Evolutionary conservation across 2,797 vertebrate species (phyloP).

Genomic region (Karalla daura): DNA sequence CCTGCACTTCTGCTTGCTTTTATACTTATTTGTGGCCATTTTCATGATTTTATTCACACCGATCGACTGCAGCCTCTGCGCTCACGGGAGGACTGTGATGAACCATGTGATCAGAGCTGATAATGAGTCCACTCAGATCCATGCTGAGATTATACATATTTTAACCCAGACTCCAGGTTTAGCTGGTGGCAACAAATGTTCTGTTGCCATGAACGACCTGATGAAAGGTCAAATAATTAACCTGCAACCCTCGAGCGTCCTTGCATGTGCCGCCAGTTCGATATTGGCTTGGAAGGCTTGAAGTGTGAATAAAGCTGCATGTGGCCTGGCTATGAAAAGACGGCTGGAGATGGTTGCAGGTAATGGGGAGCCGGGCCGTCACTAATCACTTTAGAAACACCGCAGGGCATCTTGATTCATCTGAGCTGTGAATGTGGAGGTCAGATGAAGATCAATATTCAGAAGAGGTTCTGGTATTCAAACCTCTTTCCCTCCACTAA

Average conservation of each 20-base stretch:
- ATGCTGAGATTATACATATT: no score
- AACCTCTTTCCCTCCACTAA: constrained; percentile 64
- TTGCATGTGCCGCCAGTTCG: not conserved
- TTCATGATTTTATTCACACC: no score
- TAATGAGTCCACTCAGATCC: not conserved
- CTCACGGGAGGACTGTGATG: not conserved
- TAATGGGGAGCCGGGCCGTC: constrained; percentile 36
- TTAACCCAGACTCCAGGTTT: not conserved
- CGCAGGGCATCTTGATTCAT: constrained; percentile 43
- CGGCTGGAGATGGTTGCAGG: constrained; percentile 19
- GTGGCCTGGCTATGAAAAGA: constrained; percentile 15
- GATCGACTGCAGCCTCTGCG: no score
- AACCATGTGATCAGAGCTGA: not conserved
- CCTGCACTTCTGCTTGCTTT: not conserved
- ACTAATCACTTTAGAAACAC: constrained; percentile 67
- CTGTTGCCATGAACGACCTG: not conserved
- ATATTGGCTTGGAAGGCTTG: not conserved
- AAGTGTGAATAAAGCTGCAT: not conserved
- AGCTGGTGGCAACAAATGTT: not conserved
- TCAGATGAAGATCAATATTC: constrained; percentile 70
- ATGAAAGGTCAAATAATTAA: not conserved
- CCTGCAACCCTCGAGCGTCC: not conserved
- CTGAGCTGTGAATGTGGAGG: constrained; percentile 56
- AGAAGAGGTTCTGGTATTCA: constrained; percentile 53
- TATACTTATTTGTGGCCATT: not conserved